A percentile compares a stretch with the other conserved stretches of the same genome.
These are phyloP conservation scores for Rhinogobius similis DNA, from an alignment of 2,113 vertebrate species.

Conservation along the genomic window DNA sequence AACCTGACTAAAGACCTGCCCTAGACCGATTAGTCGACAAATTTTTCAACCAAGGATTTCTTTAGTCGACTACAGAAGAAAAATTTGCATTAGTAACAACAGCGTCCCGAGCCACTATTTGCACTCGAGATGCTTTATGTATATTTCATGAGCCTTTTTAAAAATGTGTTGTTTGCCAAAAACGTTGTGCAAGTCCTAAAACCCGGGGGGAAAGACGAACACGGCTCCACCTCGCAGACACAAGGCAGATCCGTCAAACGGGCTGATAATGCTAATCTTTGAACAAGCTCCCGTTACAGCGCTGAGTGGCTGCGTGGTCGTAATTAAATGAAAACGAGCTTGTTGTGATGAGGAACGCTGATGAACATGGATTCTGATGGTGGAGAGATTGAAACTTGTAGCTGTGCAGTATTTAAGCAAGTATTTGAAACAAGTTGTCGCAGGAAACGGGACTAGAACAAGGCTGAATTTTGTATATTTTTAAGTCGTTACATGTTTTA, in stretches of 20 bases:
- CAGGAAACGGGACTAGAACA: too few relatives aligned
- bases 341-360: too few relatives aligned
- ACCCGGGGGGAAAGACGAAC: slow-evolving; percentile 66
- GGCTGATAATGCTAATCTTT: slow-evolving; percentile 50
- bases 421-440: too few relatives aligned
- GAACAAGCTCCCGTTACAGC: slow-evolving; percentile 51
- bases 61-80: too few relatives aligned
- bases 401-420: too few relatives aligned
- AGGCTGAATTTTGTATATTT: too few relatives aligned
- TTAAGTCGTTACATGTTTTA: too few relatives aligned
- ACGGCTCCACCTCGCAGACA: slow-evolving; percentile 37
- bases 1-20: too few relatives aligned
- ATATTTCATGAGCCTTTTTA: slow-evolving; percentile 74
- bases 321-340: too few relatives aligned
- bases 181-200: slow-evolving; percentile 60
- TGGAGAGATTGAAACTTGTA: neutral
- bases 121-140: slow-evolving; percentile 66
- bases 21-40: too few relatives aligned
- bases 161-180: slow-evolving; percentile 72
- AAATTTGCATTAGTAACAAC: slow-evolving; percentile 34
- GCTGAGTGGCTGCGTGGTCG: slow-evolving; percentile 20
- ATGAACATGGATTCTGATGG: too few relatives aligned
- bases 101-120: slow-evolving; percentile 64
- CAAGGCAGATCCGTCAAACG: slow-evolving; percentile 32
- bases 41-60: too few relatives aligned